phyloP scores from a whole-genome alignment of 1,140 invertebrate genomes.

The Anoplophora glabripennis region DNA sequence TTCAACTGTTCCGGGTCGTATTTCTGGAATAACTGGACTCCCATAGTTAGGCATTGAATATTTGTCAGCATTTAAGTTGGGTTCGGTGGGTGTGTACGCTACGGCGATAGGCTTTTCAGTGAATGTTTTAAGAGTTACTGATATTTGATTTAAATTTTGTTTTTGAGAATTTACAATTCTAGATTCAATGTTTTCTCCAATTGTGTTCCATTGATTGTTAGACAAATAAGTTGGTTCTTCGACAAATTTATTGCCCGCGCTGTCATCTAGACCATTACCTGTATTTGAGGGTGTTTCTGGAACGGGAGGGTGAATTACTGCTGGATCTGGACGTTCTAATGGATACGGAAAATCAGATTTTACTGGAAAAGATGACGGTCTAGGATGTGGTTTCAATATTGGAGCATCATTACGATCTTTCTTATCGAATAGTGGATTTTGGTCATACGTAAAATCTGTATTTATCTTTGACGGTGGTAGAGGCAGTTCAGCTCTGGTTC shows the following conservation, averaged over 20 bases:
- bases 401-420: conserved; percentile 53
- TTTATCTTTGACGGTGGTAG: conserved; percentile 53
- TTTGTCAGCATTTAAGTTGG: conserved; percentile 34
- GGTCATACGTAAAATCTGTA: conserved; percentile 50
- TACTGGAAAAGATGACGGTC: conserved; percentile 45
- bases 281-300: conserved; percentile 47
- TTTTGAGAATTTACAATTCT: conserved; percentile 34
- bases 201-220: conserved; percentile 46
- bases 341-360: conserved; percentile 62
- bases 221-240: conserved; percentile 30
- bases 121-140: conserved; percentile 43
- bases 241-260: conserved; percentile 23
- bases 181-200: conserved; percentile 38
- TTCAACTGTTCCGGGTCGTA: conserved; percentile 32
- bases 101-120: conserved; percentile 55
- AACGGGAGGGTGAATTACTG: conserved; percentile 37
- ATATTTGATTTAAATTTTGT: conserved; percentile 40
- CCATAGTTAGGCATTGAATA: conserved; percentile 49
- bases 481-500: conserved; percentile 55
- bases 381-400: conserved; percentile 50
- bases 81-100: conserved; percentile 55
- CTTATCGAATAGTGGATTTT: conserved; percentile 49
- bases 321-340: conserved; percentile 55
- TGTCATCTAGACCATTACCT: conserved; percentile 19
- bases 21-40: conserved; percentile 50